These are phyloP conservation scores for Leucophora obtusa DNA, from an alignment of 2,888 invertebrate species.

Conservation along the genomic window DNA sequence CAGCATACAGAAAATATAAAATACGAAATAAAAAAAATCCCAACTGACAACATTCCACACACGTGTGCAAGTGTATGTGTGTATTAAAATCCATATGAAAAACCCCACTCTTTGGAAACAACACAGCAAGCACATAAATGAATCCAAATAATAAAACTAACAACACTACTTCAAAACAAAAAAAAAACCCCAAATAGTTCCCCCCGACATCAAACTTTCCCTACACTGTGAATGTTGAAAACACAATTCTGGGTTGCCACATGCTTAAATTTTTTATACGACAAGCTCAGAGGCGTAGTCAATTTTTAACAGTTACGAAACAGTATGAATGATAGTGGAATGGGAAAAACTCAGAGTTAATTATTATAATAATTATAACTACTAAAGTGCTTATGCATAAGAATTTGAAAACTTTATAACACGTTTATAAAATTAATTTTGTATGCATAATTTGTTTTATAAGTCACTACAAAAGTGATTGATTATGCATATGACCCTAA, in stretches of 20 bases:
- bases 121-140: slow-evolving; percentile 49
- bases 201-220: slow-evolving; percentile 38
- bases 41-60: slow-evolving; percentile 74
- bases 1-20: slow-evolving; percentile 53
- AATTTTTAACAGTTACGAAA: neutral
- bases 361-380: no score
- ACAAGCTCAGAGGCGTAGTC: slow-evolving; percentile 24
- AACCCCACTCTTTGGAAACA: slow-evolving; percentile 59
- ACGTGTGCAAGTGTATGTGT: slow-evolving; percentile 59
- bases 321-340: no score
- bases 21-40: slow-evolving; percentile 68
- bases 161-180: slow-evolving; percentile 41
- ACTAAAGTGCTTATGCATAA: no score
- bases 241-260: slow-evolving; percentile 51
- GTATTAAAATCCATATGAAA: slow-evolving; percentile 51
- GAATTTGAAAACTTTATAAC: no score
- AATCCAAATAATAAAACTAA: slow-evolving; percentile 60
- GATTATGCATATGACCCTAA: no score
- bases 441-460: no score
- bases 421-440: no score
- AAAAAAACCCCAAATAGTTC: slow-evolving; percentile 41
- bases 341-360: no score
- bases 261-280: slow-evolving; percentile 12
- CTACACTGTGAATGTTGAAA: slow-evolving; percentile 16
- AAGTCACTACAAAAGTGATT: no score